Conservation (phyloP, 2,888 invertebrate genomes). For the Leistus spinibarbis region DNA sequence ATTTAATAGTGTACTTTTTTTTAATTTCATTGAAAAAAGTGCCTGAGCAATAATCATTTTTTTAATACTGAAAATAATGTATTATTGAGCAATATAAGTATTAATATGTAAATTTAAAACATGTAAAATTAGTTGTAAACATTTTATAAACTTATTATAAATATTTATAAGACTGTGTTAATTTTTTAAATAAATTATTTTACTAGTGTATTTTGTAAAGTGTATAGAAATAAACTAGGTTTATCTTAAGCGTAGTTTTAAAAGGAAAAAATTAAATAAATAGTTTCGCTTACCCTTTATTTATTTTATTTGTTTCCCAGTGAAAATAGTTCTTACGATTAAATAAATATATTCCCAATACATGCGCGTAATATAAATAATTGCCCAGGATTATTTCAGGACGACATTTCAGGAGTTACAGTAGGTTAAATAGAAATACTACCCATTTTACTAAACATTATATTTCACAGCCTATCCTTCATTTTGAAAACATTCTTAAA, state of each 20-base stretch:
- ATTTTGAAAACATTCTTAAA: slow-evolving; percentile 16
- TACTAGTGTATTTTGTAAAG: neutral
- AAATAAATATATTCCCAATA: too few species aligned
- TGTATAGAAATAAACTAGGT: neutral
- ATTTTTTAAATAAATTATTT: neutral
- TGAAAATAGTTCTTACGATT: too few species aligned
- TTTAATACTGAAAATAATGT: neutral
- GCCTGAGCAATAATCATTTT: neutral
- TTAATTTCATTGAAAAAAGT: neutral
- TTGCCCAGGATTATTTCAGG: too few species aligned
- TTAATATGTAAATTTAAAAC: too few species aligned
- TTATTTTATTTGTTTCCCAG: too few species aligned
- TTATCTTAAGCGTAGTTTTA: neutral
- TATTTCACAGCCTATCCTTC: slow-evolving; percentile 29
- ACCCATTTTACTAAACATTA: neutral
- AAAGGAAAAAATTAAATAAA: too few species aligned
- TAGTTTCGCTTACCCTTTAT: too few species aligned
- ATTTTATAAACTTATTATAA: neutral
- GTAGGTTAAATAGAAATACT: neutral
- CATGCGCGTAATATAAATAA: too few species aligned
- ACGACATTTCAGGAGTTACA: too few species aligned
- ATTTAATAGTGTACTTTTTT: too few species aligned
- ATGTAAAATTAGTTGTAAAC: neutral
- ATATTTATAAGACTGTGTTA: neutral
- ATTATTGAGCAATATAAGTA: neutral